Percentiles rank a stretch among this genome's conserved stretches.
These are phyloP conservation scores for Ferdinandea cuprea DNA, from an alignment of 2,888 invertebrate genomes.

Conservation along the genomic window DNA sequence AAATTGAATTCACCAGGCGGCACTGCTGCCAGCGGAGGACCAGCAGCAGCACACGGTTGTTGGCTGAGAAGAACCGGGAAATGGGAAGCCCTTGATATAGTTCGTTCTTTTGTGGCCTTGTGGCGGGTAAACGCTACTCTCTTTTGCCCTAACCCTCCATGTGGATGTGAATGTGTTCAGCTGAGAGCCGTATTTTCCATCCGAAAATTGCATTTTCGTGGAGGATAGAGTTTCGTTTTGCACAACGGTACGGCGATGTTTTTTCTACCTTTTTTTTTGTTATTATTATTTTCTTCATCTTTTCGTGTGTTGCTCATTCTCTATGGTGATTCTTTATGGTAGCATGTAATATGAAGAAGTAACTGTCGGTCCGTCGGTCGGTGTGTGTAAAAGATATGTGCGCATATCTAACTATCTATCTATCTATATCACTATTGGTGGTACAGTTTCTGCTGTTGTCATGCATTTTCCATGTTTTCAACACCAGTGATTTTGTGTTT, in stretches of 20 bases:
- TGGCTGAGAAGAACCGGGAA: neutral
- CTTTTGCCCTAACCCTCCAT: neutral
- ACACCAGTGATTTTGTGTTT: conserved; percentile 68
- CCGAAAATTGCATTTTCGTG: conserved; percentile 70
- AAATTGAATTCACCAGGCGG: conserved; percentile 69
- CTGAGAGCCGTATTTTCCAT: conserved; percentile 43
- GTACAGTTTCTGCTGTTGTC: conserved; percentile 68
- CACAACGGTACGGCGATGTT: conserved; percentile 28
- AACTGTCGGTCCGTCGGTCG: conserved; percentile 22
- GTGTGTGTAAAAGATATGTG: neutral
- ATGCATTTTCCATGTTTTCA: conserved; percentile 74
- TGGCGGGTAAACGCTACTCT: conserved; percentile 40
- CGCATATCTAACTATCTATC: neutral
- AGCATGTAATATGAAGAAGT: conserved; percentile 49
- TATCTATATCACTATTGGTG: conserved; percentile 25
- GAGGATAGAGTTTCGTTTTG: conserved; percentile 51
- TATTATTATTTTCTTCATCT: conserved; percentile 50
- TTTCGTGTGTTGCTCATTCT: conserved; percentile 35
- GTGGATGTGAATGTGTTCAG: neutral
- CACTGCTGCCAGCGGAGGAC: conserved; percentile 1
- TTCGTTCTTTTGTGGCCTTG: conserved; percentile 49
- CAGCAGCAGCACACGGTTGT: conserved; percentile 21
- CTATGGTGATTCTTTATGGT: conserved; percentile 48
- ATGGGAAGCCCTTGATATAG: conserved; percentile 31
- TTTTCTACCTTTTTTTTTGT: conserved; percentile 1